A percentile compares a stretch with the other conserved stretches of the same genome.
Evolutionary conservation across 1,140 invertebrate species (phyloP).

Genomic region (Leptinotarsa undecemlineata): DNA sequence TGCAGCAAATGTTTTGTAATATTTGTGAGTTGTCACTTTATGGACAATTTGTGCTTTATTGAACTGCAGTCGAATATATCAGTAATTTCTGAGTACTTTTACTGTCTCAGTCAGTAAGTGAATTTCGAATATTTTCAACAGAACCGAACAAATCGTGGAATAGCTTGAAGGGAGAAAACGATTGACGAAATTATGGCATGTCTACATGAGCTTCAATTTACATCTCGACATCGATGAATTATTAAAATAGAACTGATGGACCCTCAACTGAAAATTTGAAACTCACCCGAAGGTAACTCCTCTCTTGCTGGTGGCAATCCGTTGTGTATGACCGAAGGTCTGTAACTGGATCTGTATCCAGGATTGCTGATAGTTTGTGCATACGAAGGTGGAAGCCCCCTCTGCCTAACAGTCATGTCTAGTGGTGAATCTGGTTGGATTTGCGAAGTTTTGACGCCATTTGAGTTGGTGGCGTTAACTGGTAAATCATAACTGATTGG

Average conservation of each 20-base stretch:
- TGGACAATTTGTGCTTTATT: too few species aligned
- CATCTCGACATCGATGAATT: too few species aligned
- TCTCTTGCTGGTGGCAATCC: slow-evolving; percentile 43
- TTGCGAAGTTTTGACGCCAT: slow-evolving; percentile 48
- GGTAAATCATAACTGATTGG: slow-evolving; percentile 11
- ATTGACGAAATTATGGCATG: background rate
- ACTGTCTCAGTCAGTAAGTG: too few species aligned
- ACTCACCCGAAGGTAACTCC: slow-evolving; percentile 51
- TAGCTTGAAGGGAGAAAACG: background rate
- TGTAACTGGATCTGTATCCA: slow-evolving; percentile 57
- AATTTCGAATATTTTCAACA: too few species aligned
- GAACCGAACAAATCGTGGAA: background rate
- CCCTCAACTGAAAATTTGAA: too few species aligned
- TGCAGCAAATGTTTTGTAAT: too few species aligned
- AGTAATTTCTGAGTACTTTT: too few species aligned
- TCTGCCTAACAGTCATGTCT: slow-evolving; percentile 60
- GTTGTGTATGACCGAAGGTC: slow-evolving; percentile 47
- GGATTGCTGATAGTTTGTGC: slow-evolving; percentile 58
- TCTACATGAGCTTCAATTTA: too few species aligned
- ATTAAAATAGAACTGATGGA: too few species aligned
- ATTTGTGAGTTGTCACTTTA: too few species aligned
- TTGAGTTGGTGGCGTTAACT: slow-evolving; percentile 50
- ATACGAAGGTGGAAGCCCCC: slow-evolving; percentile 62
- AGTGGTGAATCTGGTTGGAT: slow-evolving; percentile 57
- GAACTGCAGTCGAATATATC: too few species aligned